Evolutionary conservation across 2,888 invertebrate species (phyloP).

Genomic region (Noctua fimbriata): DNA sequence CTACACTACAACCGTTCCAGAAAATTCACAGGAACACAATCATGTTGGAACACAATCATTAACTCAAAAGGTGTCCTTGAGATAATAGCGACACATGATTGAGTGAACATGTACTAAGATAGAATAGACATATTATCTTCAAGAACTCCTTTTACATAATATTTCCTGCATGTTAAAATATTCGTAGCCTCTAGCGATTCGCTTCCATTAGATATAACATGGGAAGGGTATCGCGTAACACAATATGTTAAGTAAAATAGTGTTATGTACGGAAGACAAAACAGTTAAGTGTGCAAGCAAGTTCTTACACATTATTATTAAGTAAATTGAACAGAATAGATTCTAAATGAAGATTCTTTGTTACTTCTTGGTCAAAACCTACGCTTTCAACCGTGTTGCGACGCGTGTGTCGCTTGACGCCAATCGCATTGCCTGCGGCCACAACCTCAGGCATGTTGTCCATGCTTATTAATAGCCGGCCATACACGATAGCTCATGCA

Average conservation of each 20-base stretch:
- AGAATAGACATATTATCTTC: not conserved
- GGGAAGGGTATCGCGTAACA: constrained; percentile 5
- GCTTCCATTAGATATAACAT: constrained; percentile 44
- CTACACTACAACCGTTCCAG: not conserved
- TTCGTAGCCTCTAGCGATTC: constrained; percentile 28
- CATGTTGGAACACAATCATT: not conserved
- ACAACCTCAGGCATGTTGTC: too few species aligned
- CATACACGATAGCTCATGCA: too few species aligned
- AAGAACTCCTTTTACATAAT: constrained; percentile 7
- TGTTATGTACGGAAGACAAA: not conserved
- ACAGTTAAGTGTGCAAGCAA: not conserved
- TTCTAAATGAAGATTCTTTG: not conserved
- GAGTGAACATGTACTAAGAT: not conserved
- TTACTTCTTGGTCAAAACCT: too few species aligned
- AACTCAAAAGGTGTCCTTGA: constrained; percentile 1
- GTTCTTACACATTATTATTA: not conserved
- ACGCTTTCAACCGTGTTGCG: too few species aligned
- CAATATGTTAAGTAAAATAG: constrained; percentile 3
- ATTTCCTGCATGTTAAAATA: constrained; percentile 32
- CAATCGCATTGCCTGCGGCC: too few species aligned
- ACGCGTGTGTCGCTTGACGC: too few species aligned
- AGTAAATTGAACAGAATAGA: not conserved
- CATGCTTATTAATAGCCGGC: too few species aligned
- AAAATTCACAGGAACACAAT: not conserved
- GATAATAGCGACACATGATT: not conserved